Evolutionary conservation across 37 sponge, comb jelly and placozoan genomes (phyloP).

Genomic region (Haliclona indistincta): DNA sequence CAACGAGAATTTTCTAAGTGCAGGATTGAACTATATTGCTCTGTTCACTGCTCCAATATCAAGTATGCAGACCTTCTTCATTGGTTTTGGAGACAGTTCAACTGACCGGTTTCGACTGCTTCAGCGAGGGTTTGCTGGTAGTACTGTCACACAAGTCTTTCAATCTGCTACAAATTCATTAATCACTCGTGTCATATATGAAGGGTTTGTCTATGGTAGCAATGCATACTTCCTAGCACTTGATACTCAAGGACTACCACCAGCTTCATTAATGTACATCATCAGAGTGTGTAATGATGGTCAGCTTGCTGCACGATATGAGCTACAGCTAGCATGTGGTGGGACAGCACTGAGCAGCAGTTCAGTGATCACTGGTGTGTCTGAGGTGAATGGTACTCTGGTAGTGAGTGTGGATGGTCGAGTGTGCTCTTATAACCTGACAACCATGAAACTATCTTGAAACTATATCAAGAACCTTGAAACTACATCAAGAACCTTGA

Average conservation of each 20-base stretch:
- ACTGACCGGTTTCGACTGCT: neutral
- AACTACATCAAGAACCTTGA: too few relatives aligned
- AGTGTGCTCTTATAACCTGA: conserved; percentile 10
- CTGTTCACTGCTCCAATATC: too few relatives aligned
- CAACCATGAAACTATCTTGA: neutral
- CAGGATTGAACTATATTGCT: too few relatives aligned
- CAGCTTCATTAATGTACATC: neutral
- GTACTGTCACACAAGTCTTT: too few relatives aligned
- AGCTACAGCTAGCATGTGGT: neutral
- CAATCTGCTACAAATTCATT: neutral
- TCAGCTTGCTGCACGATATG: neutral
- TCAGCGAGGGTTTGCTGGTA: conserved; percentile 2
- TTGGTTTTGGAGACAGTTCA: too few relatives aligned
- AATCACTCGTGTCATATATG: neutral
- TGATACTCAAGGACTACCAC: neutral
- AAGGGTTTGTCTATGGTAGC: neutral
- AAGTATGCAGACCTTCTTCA: too few relatives aligned
- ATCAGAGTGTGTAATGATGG: conserved; percentile 15
- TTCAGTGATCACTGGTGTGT: neutral
- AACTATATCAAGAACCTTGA: too few relatives aligned
- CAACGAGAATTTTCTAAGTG: too few relatives aligned
- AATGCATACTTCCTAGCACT: conserved; percentile 12
- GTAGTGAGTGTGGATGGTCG: neutral
- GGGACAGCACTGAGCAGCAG: neutral
- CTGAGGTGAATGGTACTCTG: neutral